phyloP scores from a whole-genome alignment of 2,113 vertebrate genomes.

The Thamnophis sirtalis region DNA sequence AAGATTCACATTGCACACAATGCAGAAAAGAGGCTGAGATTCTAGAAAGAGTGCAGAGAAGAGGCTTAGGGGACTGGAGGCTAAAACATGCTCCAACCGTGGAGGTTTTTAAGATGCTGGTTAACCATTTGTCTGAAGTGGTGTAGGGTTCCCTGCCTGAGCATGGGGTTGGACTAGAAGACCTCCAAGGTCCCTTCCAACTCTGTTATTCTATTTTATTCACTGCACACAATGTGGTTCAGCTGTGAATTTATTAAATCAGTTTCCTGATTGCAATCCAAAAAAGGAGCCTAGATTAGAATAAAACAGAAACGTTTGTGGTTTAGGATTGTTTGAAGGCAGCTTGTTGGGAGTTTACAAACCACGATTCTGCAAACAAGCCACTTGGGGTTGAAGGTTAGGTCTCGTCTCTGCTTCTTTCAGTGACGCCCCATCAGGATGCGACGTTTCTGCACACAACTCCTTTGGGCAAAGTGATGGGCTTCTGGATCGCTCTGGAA shows the following conservation, averaged over 20 bases:
- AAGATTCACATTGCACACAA: neutral
- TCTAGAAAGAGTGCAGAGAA: no score
- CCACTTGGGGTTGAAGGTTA: neutral
- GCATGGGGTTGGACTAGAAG: no score
- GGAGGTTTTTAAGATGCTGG: neutral
- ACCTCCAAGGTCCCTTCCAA: neutral
- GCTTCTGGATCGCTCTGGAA: constrained; percentile 90
- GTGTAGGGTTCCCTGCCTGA: no score
- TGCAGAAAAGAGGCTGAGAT: no score
- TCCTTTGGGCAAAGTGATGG: constrained; percentile 85
- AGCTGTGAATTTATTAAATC: neutral
- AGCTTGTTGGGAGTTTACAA: neutral
- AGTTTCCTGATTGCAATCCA: neutral
- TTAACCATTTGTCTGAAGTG: neutral
- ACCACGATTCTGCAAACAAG: neutral
- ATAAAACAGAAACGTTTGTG: neutral
- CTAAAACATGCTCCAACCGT: no score
- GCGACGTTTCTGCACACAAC: constrained; percentile 91
- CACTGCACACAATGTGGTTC: neutral
- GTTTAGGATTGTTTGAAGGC: neutral
- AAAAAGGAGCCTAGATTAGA: neutral
- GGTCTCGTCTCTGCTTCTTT: neutral
- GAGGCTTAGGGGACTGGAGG: no score
- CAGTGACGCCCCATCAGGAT: constrained; percentile 89
- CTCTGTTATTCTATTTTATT: neutral